Evolutionary conservation across 2,113 vertebrate species (phyloP).

Genomic region (Paralichthys olivaceus): DNA sequence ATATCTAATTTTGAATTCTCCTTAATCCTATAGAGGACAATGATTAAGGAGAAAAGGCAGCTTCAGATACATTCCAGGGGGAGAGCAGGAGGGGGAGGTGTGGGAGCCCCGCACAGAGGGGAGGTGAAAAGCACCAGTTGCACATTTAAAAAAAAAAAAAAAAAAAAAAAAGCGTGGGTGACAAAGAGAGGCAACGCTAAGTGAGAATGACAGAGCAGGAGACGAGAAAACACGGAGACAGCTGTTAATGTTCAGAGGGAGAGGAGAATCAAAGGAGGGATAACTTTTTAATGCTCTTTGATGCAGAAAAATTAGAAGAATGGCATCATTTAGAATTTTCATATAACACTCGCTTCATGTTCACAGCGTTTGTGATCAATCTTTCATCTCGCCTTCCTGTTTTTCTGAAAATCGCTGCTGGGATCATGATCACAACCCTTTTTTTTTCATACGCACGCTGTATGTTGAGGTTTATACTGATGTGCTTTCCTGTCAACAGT

Average conservation of each 20-base stretch:
- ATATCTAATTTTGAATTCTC: slow-evolving; percentile 47
- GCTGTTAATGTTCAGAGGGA: slow-evolving; percentile 52
- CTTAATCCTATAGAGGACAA: slow-evolving; percentile 19
- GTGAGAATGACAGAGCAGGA: slow-evolving; percentile 27
- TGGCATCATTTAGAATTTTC: slow-evolving; percentile 45
- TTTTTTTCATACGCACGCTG: slow-evolving; percentile 3
- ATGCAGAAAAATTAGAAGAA: slow-evolving; percentile 58
- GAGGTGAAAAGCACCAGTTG: slow-evolving; percentile 40
- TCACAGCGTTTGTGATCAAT: slow-evolving; percentile 33
- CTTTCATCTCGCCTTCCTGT: slow-evolving; percentile 37
- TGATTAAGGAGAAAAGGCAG: slow-evolving; percentile 50
- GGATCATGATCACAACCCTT: not conserved
- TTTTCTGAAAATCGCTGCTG: not conserved
- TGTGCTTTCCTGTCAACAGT: slow-evolving; percentile 75
- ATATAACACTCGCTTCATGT: slow-evolving; percentile 12
- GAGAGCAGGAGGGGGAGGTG: slow-evolving; percentile 8
- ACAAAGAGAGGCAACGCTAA: slow-evolving; percentile 43
- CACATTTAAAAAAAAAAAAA: slow-evolving; percentile 28
- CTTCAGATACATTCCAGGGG: slow-evolving; percentile 47
- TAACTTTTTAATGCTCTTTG: slow-evolving; percentile 65
- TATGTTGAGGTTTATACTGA: slow-evolving; percentile 4
- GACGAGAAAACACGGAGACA: slow-evolving; percentile 32
- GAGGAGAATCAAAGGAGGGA: slow-evolving; percentile 47
- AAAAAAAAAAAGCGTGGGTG: slow-evolving; percentile 41
- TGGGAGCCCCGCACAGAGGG: slow-evolving; percentile 5